Percentiles rank a stretch among this genome's conserved stretches.
These are phyloP conservation scores for Lobophora halterata DNA, from an alignment of 2,888 invertebrate genomes.

Conservation along the genomic window DNA sequence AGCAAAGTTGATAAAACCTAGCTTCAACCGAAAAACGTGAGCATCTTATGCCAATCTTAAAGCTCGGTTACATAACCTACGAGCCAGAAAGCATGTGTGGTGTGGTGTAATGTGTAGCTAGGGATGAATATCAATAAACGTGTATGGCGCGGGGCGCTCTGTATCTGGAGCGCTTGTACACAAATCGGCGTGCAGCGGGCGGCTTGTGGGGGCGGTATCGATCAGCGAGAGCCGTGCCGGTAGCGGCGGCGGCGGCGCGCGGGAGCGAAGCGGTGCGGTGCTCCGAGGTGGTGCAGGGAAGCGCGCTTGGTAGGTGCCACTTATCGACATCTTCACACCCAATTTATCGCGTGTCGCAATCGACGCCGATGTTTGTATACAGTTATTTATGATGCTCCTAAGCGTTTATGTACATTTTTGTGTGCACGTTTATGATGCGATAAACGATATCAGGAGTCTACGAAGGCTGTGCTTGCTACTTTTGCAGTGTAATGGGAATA, in stretches of 20 bases:
- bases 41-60: conserved; percentile 20
- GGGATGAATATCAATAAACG: conserved; percentile 42
- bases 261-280: too few species aligned
- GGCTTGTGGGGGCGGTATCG: conserved; percentile 45
- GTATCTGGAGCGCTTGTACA: conserved; percentile 37
- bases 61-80: conserved; percentile 23
- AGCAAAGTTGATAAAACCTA: background rate
- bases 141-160: conserved; percentile 31
- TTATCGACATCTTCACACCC: conserved; percentile 75
- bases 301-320: conserved; percentile 57
- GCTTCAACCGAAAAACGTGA: background rate
- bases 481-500: conserved; percentile 11
- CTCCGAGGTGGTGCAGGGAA: conserved; percentile 35
- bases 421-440: conserved; percentile 33
- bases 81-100: conserved; percentile 13
- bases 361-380: conserved; percentile 55
- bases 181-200: conserved; percentile 50
- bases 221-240: conserved; percentile 47
- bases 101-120: conserved; percentile 28
- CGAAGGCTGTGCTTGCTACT: conserved; percentile 13
- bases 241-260: too few species aligned
- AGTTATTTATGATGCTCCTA: conserved; percentile 45
- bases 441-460: conserved; percentile 35
- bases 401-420: conserved; percentile 40
- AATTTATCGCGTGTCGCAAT: conserved; percentile 73